Evolutionary conservation across 2,797 vertebrate genomes (phyloP).

Genomic region (Tolypeutes matacus): DNA sequence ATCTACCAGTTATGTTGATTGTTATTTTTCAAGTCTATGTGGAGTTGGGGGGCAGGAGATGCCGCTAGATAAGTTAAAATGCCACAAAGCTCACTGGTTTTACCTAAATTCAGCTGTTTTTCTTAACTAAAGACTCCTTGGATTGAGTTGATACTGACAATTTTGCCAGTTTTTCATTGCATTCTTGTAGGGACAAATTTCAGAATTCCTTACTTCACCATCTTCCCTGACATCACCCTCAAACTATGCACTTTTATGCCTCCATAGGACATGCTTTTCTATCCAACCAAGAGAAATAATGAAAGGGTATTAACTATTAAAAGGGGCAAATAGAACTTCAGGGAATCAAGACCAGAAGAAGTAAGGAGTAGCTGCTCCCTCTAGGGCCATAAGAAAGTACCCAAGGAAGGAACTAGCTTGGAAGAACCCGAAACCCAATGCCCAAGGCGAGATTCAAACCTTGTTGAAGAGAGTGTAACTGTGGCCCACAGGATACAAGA

Average conservation of each 20-base stretch:
- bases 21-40: neutral
- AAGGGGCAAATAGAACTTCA: neutral
- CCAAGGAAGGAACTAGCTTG: neutral
- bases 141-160: neutral
- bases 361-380: neutral
- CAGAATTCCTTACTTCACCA: neutral
- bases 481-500: no score
- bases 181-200: no score
- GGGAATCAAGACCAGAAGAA: neutral
- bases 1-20: neutral
- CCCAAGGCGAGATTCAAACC: neutral
- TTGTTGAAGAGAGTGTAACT: neutral
- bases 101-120: neutral
- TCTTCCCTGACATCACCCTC: neutral
- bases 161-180: neutral
- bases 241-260: neutral
- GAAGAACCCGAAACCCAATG: accelerated
- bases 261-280: neutral
- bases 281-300: neutral
- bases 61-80: neutral
- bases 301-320: neutral
- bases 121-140: neutral
- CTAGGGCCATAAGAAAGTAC: neutral
- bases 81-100: neutral
- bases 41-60: neutral